Evolutionary conservation across 2,113 vertebrate genomes (phyloP), one percentile per base, ranked within the genome.

Genomic region (Cygnus atratus): DNA sequence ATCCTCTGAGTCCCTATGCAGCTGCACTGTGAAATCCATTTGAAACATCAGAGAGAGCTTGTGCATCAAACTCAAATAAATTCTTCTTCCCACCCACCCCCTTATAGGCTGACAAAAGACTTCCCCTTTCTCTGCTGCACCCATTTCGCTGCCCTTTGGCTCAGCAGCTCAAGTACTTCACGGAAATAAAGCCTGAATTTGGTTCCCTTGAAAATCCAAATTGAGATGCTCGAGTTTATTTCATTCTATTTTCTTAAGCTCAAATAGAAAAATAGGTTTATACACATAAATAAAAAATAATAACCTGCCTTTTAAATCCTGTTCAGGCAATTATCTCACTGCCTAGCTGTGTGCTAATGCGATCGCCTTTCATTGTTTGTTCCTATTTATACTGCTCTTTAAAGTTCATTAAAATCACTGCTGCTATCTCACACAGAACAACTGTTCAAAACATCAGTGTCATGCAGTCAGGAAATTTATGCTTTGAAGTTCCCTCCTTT

Each of bases 391-490:
- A 19, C 83, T 73, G 90, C 81, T 92, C 84, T 96, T 96, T 97
- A 97, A 96, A 97, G 92, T 96, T 96, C 94, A 96, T 96, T 97
- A 96, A 94, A 94, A 97, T 96, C 91, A 70, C 92, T 94, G 92
- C 87, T 67, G 83, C 95, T 96, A 93, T 94, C 96, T 97, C 87
- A 62, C 94, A 92, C 93, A 84, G 91, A 96, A 96, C 94, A 96
- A 96, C 96, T 96, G 95, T 73, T 97, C 96, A 93, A 95, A 95
- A 96, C 96, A 96, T 97, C 97, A 96, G 94, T 96, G 96, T 97
- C 94, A 97, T 0, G 3, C 92, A 92, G 92, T n/a, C 7, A 0
- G 82, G 93, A 91, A 93, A 91, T 91, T 88, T 92, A 92, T 52
- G 82, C 97, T 97, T 97, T 97, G 97, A 97, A 97, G 95, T 91